Conservation (phyloP, 2,797 vertebrate genomes). For the Notolepis coatsorum region DNA sequence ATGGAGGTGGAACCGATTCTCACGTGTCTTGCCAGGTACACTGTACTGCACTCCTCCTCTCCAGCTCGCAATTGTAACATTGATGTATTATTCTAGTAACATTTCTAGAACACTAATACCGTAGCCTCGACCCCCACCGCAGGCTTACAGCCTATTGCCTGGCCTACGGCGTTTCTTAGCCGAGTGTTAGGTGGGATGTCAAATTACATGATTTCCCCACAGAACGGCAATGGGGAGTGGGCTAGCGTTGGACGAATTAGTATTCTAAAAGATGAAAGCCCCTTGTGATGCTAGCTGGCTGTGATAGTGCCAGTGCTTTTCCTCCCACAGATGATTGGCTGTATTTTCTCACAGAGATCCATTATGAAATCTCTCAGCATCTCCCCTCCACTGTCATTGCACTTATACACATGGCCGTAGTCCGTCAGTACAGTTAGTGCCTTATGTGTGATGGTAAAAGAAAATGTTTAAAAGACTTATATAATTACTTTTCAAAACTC, state of each 20-base stretch:
- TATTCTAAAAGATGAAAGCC: constrained; percentile 75
- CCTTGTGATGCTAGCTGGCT: constrained; percentile 53
- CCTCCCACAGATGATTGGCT: constrained; percentile 65
- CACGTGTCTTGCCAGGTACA: background rate
- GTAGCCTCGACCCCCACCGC: constrained; percentile 50
- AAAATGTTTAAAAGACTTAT: constrained; percentile 17
- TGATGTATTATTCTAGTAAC: constrained; percentile 73
- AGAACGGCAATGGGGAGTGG: constrained; percentile 57
- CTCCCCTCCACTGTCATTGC: constrained; percentile 54
- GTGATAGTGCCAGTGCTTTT: constrained; percentile 54
- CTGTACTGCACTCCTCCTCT: constrained; percentile 30
- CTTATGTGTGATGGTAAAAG: constrained; percentile 20
- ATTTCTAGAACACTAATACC: constrained; percentile 77
- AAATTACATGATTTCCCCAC: constrained; percentile 72
- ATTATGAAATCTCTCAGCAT: constrained; percentile 63
- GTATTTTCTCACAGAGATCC: constrained; percentile 71
- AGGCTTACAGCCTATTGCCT: constrained; percentile 74
- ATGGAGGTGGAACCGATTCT: background rate
- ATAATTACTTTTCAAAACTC: constrained; percentile 29
- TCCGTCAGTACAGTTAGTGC: constrained; percentile 37
- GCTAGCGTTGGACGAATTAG: constrained; percentile 70
- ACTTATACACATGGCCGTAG: constrained; percentile 42
- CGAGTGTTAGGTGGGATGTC: constrained; percentile 52
- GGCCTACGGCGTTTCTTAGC: constrained; percentile 58
- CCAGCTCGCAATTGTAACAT: constrained; percentile 67